Evolutionary conservation across 2,113 vertebrate genomes (phyloP).

Genomic region (Equus przewalskii): DNA sequence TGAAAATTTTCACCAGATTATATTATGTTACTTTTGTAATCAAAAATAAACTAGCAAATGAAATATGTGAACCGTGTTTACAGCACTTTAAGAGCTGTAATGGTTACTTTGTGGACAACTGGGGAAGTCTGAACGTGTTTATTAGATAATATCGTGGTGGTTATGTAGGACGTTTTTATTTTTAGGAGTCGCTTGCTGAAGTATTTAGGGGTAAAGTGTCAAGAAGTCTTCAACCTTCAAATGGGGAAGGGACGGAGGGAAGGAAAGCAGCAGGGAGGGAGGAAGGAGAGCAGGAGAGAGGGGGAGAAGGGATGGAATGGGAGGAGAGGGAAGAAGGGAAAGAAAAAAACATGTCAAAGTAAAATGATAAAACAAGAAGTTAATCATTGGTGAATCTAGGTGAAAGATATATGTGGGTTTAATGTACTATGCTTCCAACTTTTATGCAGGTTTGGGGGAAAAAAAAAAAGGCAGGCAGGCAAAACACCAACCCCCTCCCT

Average conservation of each 20-base stretch:
- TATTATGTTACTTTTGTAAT: background rate
- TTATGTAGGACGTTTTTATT: background rate
- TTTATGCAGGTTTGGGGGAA: background rate
- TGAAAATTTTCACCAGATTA: background rate
- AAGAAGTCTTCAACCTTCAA: conserved; percentile 42
- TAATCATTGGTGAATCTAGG: background rate
- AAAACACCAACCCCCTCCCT: background rate
- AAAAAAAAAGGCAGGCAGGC: background rate
- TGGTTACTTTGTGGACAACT: conserved; percentile 5
- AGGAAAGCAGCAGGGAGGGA: background rate
- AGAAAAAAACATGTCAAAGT: background rate
- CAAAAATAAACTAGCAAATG: conserved; percentile 35
- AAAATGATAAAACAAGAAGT: conserved; percentile 28
- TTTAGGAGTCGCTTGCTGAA: conserved; percentile 11
- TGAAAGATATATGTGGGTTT: background rate
- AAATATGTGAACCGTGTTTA: background rate
- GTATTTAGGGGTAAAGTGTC: conserved; percentile 1
- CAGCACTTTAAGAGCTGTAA: background rate
- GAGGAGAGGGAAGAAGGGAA: background rate
- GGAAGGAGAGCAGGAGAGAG: background rate
- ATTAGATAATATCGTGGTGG: background rate
- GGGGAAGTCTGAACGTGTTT: background rate
- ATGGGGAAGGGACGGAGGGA: background rate
- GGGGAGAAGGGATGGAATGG: background rate
- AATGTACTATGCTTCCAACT: background rate